Evolutionary conservation across 1,140 invertebrate genomes (phyloP).

Genomic region (Psix sp.): DNA sequence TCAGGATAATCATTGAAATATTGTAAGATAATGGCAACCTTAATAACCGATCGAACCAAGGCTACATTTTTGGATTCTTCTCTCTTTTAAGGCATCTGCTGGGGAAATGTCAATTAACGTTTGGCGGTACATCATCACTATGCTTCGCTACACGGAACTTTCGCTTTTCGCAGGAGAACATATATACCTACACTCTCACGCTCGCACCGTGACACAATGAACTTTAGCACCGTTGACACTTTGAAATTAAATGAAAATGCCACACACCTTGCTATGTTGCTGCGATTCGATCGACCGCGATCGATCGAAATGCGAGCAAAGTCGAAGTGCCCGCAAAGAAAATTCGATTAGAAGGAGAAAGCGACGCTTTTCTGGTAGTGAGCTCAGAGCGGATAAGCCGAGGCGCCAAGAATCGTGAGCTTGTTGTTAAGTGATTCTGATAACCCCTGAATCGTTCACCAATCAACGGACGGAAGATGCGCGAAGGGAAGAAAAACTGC

Average conservation of each 20-base stretch:
- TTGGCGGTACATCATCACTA: conserved; percentile 3
- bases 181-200: conserved; percentile 55
- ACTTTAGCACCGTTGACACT: conserved; percentile 71
- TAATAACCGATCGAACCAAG: not conserved
- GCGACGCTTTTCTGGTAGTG: conserved; percentile 39
- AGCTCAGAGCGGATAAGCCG: conserved; percentile 44
- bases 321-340: conserved; percentile 7
- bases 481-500: conserved; percentile 44
- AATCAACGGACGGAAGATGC: conserved; percentile 55
- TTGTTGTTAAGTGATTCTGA: conserved; percentile 75
- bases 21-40: conserved; percentile 11
- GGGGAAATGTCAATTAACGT: conserved; percentile 1
- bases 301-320: conserved; percentile 54
- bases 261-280: conserved; percentile 68
- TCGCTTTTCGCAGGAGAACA: conserved; percentile 49
- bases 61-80: too few species aligned
- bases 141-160: conserved; percentile 30
- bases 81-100: too few species aligned
- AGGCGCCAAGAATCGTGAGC: conserved; percentile 74
- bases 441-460: conserved; percentile 74
- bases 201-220: conserved; percentile 61
- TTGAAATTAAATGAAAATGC: conserved; percentile 65
- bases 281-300: conserved; percentile 46
- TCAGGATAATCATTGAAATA: conserved; percentile 39
- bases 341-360: conserved; percentile 18